Conservation (phyloP, 2,113 vertebrate genomes). For the Gnathonemus longibarbis region DNA sequence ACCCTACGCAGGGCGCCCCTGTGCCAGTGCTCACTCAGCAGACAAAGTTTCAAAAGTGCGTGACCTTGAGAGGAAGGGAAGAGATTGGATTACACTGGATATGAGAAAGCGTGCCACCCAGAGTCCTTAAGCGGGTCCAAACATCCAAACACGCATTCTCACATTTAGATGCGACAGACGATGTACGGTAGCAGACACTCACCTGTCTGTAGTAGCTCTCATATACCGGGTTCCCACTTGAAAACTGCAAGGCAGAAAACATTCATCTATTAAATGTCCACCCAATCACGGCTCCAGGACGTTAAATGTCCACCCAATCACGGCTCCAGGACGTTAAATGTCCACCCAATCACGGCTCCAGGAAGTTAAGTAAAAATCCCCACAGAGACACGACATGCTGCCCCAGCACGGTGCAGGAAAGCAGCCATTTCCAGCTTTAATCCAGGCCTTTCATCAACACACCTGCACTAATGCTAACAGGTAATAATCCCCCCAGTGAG, state of each 20-base stretch:
- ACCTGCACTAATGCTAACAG: neutral
- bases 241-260: neutral
- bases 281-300: neutral
- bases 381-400: neutral
- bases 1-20: neutral
- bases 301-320: neutral
- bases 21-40: neutral
- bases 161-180: neutral
- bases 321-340: neutral
- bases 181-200: constrained; percentile 28
- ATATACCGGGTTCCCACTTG: constrained; percentile 84
- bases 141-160: neutral
- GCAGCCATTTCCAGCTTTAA: neutral
- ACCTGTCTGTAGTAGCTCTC: constrained; percentile 97
- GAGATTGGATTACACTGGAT: neutral
- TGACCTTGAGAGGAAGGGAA: neutral
- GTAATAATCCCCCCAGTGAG: neutral
- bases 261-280: neutral
- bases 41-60: neutral
- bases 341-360: neutral
- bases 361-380: neutral
- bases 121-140: neutral
- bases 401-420: neutral
- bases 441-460: neutral
- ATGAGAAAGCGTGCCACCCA: neutral